Evolutionary conservation across 2,113 vertebrate genomes (phyloP), one percentile per base, ranked within the genome.

Genomic region (Esox niger): DNA sequence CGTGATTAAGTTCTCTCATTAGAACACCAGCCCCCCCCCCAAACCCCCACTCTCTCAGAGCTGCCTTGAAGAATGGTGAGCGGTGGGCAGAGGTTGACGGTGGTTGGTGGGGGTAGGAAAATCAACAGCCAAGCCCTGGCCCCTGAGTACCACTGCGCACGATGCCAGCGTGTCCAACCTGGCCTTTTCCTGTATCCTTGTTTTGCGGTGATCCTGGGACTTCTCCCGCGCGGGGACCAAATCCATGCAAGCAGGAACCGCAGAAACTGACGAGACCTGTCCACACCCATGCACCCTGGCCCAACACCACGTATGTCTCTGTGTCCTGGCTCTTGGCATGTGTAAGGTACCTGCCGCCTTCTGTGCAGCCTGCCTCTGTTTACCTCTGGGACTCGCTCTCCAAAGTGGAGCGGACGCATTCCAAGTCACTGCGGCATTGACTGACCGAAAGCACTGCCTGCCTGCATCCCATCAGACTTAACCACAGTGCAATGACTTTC

Each of bases 1-100:
- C 76, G 72, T 61, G 79, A 72, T 74, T 62, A 73, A 71, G 79
- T 82, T 81, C 77, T 43, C 79, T 78, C 73, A 31, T 49, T 69
- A 31, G 20, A 76, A 80, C 69, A 82, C 74, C 72, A 35, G 81
- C 79, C 84, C 79, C 65, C 74, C 75, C 64, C 25, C 70, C 71
- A 66, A 75, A 20, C 10, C 32, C 25, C 38, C 6, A 13, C 9
- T 21, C 60, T 6, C 13, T 64, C 15, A 33, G 59, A 61, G 59
- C 59, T 33, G 26, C 27, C 31, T 64, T 35, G 74, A 77, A 56
- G 76, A 66, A 71, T 46, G 30, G 29, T 27, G 27, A 23, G 20
- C 20, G 13, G 27, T 26, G 15, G 52, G 43, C 29, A 65, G 64
- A 66, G 57, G 17, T 29, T 15, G 57, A 30, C 35, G 23, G 30